These are phyloP conservation scores for Luperina testacea DNA, from an alignment of 2,888 invertebrate species.

Conservation along the genomic window DNA sequence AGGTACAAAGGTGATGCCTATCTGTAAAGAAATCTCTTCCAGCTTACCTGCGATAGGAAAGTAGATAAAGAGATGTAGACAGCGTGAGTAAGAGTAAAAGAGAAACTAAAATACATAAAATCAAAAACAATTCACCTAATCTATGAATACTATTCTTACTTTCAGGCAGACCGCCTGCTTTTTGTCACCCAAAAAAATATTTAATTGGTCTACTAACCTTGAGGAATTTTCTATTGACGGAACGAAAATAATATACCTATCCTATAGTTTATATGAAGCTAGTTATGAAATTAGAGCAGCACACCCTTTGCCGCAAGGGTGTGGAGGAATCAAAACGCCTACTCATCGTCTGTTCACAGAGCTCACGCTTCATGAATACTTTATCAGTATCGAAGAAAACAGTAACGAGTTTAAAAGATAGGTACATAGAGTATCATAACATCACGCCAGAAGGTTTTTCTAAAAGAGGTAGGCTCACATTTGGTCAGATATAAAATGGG, in stretches of 20 bases:
- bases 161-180: background rate
- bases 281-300: constrained; percentile 49
- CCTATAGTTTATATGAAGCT: constrained; percentile 6
- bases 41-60: background rate
- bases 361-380: constrained; percentile 49
- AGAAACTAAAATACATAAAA: background rate
- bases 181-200: background rate
- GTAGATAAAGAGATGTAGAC: background rate
- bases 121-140: background rate
- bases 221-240: too few species aligned
- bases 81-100: background rate
- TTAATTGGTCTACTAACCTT: background rate
- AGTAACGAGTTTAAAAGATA: constrained; percentile 26
- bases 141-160: background rate
- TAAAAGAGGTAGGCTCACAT: background rate
- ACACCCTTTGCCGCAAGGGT: constrained; percentile 53
- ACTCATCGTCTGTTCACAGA: constrained; percentile 53
- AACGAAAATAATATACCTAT: background rate
- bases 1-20: background rate
- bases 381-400: constrained; percentile 29
- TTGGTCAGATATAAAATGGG: background rate
- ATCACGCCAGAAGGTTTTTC: background rate
- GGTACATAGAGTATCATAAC: background rate
- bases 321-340: constrained; percentile 57
- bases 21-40: background rate